Evolutionary conservation across 1,140 invertebrate species (phyloP).

Genomic region (Drosophila grimshawi): DNA sequence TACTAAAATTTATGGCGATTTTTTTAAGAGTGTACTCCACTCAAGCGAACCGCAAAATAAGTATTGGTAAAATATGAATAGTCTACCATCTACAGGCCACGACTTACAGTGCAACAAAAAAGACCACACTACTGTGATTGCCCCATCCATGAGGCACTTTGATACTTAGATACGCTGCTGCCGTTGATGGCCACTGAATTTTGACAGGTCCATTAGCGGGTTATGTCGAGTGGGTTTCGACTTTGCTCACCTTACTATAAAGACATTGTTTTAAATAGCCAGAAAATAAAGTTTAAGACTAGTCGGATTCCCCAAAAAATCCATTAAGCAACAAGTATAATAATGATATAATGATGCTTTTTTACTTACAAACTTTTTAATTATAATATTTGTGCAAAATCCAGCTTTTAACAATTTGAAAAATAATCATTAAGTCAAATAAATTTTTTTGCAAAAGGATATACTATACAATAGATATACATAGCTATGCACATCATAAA

Average conservation of each 20-base stretch:
- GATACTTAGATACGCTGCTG: constrained; percentile 49
- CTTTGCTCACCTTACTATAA: constrained; percentile 39
- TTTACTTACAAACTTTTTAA: not conserved
- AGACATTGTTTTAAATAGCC: constrained; percentile 20
- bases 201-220: not conserved
- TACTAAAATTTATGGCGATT: too few relatives aligned
- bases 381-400: not conserved
- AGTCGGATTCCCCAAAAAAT: not conserved
- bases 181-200: constrained; percentile 23
- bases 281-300: not conserved
- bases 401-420: too few relatives aligned
- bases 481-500: not conserved
- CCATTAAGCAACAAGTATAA: not conserved
- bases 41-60: constrained; percentile 42
- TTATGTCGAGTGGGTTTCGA: constrained; percentile 26
- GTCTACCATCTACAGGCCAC: constrained; percentile 7
- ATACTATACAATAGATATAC: too few relatives aligned
- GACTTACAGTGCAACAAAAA: constrained; percentile 17
- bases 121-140: constrained; percentile 30
- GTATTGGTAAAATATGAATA: constrained; percentile 62
- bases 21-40: too few relatives aligned
- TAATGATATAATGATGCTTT: too few relatives aligned
- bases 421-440: too few relatives aligned
- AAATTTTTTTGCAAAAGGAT: too few relatives aligned
- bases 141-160: constrained; percentile 63